Conservation (phyloP, 2,113 vertebrate species). For the Regulus satrapa region DNA sequence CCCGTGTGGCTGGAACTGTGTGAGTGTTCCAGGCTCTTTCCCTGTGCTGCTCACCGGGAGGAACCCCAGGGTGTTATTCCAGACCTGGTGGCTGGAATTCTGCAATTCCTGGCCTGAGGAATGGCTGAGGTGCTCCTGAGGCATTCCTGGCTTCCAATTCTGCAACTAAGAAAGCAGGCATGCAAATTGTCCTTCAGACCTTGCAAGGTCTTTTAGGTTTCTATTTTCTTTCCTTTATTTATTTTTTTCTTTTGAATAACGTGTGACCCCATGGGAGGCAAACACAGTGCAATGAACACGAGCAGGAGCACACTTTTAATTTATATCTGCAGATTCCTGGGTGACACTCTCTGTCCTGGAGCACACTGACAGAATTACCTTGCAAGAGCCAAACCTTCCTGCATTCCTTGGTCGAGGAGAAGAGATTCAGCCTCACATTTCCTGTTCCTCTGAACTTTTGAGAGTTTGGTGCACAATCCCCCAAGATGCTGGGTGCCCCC, state of each 20-base stretch:
- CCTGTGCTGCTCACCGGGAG: not conserved
- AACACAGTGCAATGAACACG: not conserved
- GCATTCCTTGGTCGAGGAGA: not conserved
- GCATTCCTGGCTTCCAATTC: not conserved
- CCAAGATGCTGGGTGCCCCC: not conserved
- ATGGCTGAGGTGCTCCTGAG: not conserved
- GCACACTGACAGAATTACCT: fast-evolving
- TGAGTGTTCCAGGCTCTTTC: not conserved
- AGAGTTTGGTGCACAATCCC: not conserved
- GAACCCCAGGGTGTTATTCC: not conserved
- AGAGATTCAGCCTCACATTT: not conserved
- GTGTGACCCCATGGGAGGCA: fast-evolving
- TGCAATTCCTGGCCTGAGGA: not conserved
- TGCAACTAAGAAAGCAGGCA: not conserved
- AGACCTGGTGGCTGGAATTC: not conserved
- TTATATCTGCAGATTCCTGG: not conserved
- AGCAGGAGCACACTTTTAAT: not conserved
- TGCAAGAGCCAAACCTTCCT: not conserved
- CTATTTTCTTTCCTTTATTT: fast-evolving
- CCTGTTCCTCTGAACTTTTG: not conserved
- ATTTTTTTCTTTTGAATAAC: not conserved
- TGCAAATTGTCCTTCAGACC: not conserved
- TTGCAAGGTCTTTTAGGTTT: not conserved
- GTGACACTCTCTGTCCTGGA: not conserved
- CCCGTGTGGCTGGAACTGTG: not conserved